Conservation (phyloP, 2,888 invertebrate species). For the Lepidocyrtoides sp. region DNA sequence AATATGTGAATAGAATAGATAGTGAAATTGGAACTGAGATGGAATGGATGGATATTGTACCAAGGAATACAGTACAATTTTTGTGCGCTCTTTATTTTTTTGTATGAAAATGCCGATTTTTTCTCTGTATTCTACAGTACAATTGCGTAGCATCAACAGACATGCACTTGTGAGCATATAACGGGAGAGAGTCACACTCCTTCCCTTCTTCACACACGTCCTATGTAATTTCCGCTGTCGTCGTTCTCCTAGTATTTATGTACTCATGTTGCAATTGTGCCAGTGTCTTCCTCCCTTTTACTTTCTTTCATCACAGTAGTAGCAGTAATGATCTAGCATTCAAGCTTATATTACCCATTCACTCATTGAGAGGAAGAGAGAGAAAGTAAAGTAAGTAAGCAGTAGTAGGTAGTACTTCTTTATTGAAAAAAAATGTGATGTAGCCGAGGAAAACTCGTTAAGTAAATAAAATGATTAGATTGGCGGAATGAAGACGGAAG, state of each 20-base stretch:
- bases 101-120: slow-evolving; percentile 22
- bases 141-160: slow-evolving; percentile 19
- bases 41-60: slow-evolving; percentile 53
- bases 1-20: slow-evolving; percentile 58
- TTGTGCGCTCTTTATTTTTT: neutral
- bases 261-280: slow-evolving; percentile 38
- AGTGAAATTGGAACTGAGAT: slow-evolving; percentile 52
- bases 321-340: slow-evolving; percentile 17
- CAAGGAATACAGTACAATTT: slow-evolving; percentile 21
- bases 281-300: slow-evolving; percentile 9
- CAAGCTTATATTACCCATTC: neutral
- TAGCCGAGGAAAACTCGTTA: slow-evolving; percentile 43
- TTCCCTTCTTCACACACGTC: slow-evolving; percentile 31
- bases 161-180: neutral
- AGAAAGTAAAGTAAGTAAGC: neutral
- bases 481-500: slow-evolving; percentile 58
- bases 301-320: neutral
- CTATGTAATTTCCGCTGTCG: slow-evolving; percentile 62
- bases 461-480: slow-evolving; percentile 60
- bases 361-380: neutral
- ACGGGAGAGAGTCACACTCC: neutral
- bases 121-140: slow-evolving; percentile 21
- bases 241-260: slow-evolving; percentile 35
- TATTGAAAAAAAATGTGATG: slow-evolving; percentile 6
- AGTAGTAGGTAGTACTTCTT: neutral